These are phyloP conservation scores for Acanthis flammea DNA, from an alignment of 2,797 vertebrate species.

Conservation along the genomic window DNA sequence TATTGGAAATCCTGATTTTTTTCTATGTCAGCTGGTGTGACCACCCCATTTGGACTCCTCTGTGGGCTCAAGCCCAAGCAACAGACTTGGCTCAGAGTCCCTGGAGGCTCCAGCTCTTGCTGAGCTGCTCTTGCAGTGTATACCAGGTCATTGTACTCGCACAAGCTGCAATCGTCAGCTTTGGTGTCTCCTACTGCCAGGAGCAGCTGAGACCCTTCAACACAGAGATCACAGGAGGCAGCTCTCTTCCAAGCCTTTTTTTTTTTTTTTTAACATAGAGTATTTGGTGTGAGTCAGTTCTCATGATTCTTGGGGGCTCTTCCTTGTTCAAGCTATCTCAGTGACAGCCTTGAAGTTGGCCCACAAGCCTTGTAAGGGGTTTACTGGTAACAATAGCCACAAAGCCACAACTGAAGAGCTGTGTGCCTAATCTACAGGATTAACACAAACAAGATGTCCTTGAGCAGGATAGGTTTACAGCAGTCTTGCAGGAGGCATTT, in stretches of 20 bases:
- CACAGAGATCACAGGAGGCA: background rate
- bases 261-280: background rate
- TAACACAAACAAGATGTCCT: constrained; percentile 60
- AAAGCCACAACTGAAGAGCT: constrained; percentile 35
- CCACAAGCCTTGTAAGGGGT: background rate
- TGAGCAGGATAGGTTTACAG: constrained; percentile 38
- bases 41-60: background rate
- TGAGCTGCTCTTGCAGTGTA: background rate
- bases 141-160: background rate
- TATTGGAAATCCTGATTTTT: background rate
- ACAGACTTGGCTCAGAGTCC: background rate
- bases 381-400: constrained; percentile 26
- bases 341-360: background rate
- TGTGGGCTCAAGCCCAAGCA: background rate
- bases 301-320: background rate
- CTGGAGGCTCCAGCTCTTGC: background rate
- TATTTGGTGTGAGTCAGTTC: background rate
- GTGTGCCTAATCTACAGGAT: constrained; percentile 30
- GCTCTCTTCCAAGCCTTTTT: background rate
- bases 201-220: background rate
- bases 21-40: accelerated
- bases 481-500: constrained; percentile 26
- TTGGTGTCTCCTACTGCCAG: background rate
- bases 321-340: background rate
- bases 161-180: background rate